These are phyloP conservation scores for Nomada ferruginata DNA, from an alignment of 2,888 invertebrate genomes.

Conservation along the genomic window DNA sequence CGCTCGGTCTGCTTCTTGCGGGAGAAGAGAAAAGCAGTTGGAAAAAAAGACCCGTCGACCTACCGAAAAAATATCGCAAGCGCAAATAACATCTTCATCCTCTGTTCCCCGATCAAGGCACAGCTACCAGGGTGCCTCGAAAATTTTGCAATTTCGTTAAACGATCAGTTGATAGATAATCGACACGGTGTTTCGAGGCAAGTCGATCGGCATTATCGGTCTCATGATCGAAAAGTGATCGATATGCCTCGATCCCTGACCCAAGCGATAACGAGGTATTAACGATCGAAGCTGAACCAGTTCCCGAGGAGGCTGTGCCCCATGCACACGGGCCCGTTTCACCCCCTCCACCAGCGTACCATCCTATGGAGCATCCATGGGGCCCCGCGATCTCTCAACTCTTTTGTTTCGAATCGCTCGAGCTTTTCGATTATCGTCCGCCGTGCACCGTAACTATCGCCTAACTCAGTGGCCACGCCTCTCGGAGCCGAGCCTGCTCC, in stretches of 20 bases:
- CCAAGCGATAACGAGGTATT: constrained; percentile 80
- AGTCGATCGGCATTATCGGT: constrained; percentile 56
- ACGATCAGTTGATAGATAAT: constrained; percentile 63
- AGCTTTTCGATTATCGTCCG: constrained; percentile 83
- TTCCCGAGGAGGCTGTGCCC: constrained; percentile 41
- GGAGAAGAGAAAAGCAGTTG: too few relatives aligned
- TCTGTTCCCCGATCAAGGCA: too few relatives aligned
- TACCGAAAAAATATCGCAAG: too few relatives aligned
- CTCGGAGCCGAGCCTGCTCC: constrained; percentile 78
- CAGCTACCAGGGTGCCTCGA: constrained; percentile 6
- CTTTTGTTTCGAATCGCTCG: constrained; percentile 78
- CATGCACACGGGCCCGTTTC: constrained; percentile 22
- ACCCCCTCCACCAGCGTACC: constrained; percentile 43
- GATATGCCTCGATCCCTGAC: constrained; percentile 61
- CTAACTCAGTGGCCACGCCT: constrained; percentile 82
- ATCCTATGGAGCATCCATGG: constrained; percentile 23
- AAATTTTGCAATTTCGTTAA: constrained; percentile 54
- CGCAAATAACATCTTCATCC: too few relatives aligned
- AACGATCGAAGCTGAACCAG: constrained; percentile 76
- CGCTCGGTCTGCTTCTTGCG: too few relatives aligned
- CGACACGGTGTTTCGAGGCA: constrained; percentile 32
- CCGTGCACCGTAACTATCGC: constrained; percentile 81
- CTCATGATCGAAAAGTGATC: constrained; percentile 68
- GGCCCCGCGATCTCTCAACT: constrained; percentile 52
- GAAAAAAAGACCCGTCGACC: too few relatives aligned